Percentiles rank a stretch among this genome's conserved stretches.
Conservation (phyloP, 2,797 vertebrate genomes). For the Cossypha niveicapilla region DNA sequence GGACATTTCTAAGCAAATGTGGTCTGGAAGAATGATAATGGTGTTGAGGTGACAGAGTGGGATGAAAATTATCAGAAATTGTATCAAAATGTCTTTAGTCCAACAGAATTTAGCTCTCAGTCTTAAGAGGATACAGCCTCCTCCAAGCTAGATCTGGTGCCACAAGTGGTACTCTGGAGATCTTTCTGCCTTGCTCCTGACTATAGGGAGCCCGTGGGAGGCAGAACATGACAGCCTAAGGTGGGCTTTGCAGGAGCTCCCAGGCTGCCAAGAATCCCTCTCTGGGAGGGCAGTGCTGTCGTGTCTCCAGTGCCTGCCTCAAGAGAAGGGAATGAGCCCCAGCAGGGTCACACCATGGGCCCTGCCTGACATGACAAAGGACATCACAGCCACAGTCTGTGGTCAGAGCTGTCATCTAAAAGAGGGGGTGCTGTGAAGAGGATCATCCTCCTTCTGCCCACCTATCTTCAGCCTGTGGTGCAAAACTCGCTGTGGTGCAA, state of each 20-base stretch:
- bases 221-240: not conserved
- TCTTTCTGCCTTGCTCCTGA: not conserved
- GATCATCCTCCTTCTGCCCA: not conserved
- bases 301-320: not conserved
- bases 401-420: not conserved
- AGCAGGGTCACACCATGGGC: not conserved
- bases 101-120: not conserved
- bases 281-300: not conserved
- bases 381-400: not conserved
- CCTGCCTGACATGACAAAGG: not conserved
- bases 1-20: not conserved
- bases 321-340: not conserved
- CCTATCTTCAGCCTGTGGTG: not conserved
- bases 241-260: not conserved
- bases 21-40: not conserved
- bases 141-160: not conserved
- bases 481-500: not conserved
- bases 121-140: not conserved
- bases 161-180: not conserved
- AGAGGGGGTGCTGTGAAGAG: not conserved
- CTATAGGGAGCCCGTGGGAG: fast-evolving
- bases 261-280: fast-evolving
- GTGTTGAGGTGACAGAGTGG: not conserved
- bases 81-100: not conserved
- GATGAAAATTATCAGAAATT: not conserved